phyloP scores from a whole-genome alignment of 1,140 invertebrate species.

The Pomacea maculata region DNA sequence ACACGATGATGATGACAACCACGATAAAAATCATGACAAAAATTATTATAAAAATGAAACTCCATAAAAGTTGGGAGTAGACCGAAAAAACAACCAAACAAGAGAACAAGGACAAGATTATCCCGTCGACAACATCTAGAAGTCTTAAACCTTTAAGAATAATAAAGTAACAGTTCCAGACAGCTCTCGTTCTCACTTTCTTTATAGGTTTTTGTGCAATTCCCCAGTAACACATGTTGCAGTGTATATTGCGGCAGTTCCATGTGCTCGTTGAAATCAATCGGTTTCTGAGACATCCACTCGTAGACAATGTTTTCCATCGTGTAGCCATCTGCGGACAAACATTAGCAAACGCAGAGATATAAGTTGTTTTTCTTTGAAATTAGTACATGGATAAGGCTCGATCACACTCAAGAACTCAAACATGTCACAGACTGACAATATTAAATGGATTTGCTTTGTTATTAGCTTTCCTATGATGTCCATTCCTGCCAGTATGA shows the following conservation, averaged over 20 bases:
- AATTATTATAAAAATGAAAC: too few relatives aligned
- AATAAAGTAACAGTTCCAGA: not conserved
- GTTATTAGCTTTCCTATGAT: not conserved
- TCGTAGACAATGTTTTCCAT: slow-evolving; percentile 41
- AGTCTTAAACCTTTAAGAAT: not conserved
- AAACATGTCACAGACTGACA: not conserved
- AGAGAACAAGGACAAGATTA: too few relatives aligned
- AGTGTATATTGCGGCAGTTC: slow-evolving; percentile 41
- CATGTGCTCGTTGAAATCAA: slow-evolving; percentile 33
- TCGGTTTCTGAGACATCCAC: slow-evolving; percentile 33
- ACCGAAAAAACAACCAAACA: too few relatives aligned
- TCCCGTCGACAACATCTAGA: too few relatives aligned
- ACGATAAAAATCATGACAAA: too few relatives aligned
- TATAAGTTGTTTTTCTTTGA: not conserved
- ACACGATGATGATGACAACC: too few relatives aligned
- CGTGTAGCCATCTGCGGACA: slow-evolving; percentile 61
- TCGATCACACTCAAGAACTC: not conserved
- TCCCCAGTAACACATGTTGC: slow-evolving; percentile 12
- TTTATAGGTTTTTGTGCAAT: slow-evolving; percentile 36
- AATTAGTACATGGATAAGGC: not conserved
- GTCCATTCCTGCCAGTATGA: not conserved
- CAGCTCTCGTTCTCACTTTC: slow-evolving; percentile 23
- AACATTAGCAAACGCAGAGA: not conserved
- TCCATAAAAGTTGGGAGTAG: too few relatives aligned
- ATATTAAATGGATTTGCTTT: not conserved